Base-by-base conservation (phyloP, 2,888 invertebrate genomes). In the Patella caerulea region DNA sequence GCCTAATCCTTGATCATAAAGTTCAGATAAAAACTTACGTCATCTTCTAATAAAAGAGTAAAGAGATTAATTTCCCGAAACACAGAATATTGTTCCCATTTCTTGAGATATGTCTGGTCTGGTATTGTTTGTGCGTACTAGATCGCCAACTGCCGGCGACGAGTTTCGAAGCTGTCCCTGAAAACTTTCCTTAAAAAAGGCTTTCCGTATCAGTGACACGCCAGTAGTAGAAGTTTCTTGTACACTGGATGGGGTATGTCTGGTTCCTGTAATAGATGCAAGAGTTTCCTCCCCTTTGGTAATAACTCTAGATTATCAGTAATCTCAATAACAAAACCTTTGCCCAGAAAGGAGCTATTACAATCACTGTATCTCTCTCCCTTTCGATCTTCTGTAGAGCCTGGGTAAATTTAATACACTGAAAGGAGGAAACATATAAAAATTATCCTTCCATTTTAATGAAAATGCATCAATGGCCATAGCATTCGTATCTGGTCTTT, bases 401-500 rank as follows among this genome's bases (percentile, higher is more conserved):
- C 56, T 71, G 74, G 34, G 65, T 29, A n/a, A n/a, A n/a, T n/a
- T n/a, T 11, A 81, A 45, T 12, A 78, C 34, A 74, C 78, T 78
- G 76, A 29, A 29, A 2, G 29, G 29, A 29, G 29, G 29, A 29
- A 29, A 29, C 29, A 29, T 29, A 29, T 29, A 78, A 79, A 71
- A 29, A 12, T 70, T 73, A 19, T 53, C 29, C 5, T 15, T 17
- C 81, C 81, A 81, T 15, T 24, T 19, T 15, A 77, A 15, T 11
- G 76, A 75, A 56, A 79, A 81, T 14, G 79, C 72, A 74, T 81
- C 79, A 59, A 75, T 71, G 15, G 71, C 76, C 4, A 65, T 24
- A 3, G 78, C 77, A 45, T 76, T 55, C 11, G 79, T 79, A 34
- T 79, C 79, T 29, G 79, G 79, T 55, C 71, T 78, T n/a, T 72